Percentiles rank a stretch among this genome's conserved stretches.
phyloP scores from a whole-genome alignment of 2,888 invertebrate genomes.

The Stenodera caucasica region DNA sequence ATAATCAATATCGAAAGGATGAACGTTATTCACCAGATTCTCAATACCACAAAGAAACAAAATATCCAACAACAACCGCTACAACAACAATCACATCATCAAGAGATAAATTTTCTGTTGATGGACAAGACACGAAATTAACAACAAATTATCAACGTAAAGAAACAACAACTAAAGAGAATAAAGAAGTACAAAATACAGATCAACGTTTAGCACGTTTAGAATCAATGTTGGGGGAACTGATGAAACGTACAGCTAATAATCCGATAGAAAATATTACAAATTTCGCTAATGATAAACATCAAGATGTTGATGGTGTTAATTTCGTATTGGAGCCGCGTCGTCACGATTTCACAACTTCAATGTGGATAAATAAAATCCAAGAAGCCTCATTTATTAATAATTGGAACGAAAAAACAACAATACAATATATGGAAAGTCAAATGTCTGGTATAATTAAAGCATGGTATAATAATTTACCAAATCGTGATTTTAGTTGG shows the following conservation, averaged over 20 bases:
- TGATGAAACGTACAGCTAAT: conserved; percentile 23
- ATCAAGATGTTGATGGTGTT: not conserved
- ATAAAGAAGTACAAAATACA: not conserved
- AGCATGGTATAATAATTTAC: conserved; percentile 42
- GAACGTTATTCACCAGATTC: not conserved
- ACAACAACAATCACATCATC: not conserved
- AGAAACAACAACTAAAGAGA: not conserved
- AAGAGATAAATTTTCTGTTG: too few species aligned
- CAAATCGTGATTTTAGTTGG: conserved; percentile 41
- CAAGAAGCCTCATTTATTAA: conserved; percentile 37
- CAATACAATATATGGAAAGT: conserved; percentile 36
- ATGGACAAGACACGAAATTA: conserved; percentile 23
- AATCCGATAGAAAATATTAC: not conserved
- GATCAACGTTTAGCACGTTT: conserved; percentile 37
- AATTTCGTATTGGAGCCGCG: conserved; percentile 26
- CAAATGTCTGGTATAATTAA: conserved; percentile 44
- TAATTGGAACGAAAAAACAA: conserved; percentile 38
- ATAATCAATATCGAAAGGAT: not conserved
- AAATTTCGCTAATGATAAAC: not conserved
- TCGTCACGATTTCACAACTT: conserved; percentile 37
- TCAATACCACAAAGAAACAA: not conserved
- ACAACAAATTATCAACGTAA: conserved; percentile 6
- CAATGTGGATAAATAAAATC: conserved; percentile 43
- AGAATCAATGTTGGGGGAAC: conserved; percentile 40
- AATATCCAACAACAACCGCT: not conserved